Conservation (phyloP, 2,113 vertebrate species). For the Dendrocopos noguchii region DNA sequence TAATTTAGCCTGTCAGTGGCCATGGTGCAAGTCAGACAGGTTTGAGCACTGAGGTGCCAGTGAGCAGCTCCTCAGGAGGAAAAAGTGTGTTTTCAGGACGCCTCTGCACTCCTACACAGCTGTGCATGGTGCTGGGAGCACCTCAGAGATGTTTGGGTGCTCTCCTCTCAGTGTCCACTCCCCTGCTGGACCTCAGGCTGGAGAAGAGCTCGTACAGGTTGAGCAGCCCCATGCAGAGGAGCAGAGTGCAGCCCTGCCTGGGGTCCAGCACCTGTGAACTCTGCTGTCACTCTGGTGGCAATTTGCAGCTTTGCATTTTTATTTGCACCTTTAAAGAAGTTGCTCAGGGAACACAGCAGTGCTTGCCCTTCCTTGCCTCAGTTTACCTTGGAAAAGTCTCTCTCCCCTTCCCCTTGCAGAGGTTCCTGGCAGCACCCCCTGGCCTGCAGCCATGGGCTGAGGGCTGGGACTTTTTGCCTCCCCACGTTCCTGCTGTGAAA, state of each 20-base stretch:
- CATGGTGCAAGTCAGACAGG: background rate
- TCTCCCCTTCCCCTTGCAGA: background rate
- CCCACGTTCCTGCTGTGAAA: background rate
- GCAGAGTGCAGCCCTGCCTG: background rate
- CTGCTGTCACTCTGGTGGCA: rapidly evolving
- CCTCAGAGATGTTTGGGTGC: background rate
- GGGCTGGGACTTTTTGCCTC: background rate
- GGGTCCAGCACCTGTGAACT: background rate
- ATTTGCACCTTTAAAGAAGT: background rate
- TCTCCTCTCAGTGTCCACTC: background rate
- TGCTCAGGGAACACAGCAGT: background rate
- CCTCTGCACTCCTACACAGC: rapidly evolving
- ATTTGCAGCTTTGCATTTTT: background rate
- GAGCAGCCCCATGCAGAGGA: background rate
- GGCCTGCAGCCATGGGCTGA: background rate
- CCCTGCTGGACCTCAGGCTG: background rate
- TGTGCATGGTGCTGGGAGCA: rapidly evolving
- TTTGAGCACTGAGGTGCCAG: background rate
- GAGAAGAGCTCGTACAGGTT: background rate
- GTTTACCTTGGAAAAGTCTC: background rate
- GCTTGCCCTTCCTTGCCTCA: background rate
- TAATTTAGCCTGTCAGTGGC: background rate
- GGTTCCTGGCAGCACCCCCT: background rate
- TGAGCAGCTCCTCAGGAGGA: background rate
- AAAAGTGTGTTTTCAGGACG: background rate